These are phyloP conservation scores for Mimumesa dahlbomi DNA, from an alignment of 2,888 invertebrate genomes.

Conservation along the genomic window DNA sequence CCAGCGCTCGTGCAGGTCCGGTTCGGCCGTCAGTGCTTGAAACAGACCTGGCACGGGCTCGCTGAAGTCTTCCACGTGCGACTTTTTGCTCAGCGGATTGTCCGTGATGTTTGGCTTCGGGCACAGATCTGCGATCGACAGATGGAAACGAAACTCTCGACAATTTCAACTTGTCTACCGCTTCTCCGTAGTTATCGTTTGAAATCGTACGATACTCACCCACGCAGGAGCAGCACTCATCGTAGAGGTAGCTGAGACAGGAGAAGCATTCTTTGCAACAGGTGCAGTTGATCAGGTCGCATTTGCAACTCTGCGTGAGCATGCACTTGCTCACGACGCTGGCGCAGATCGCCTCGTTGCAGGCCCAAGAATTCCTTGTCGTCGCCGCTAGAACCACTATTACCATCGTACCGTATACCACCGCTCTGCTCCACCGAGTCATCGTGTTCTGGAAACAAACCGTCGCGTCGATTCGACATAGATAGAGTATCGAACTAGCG, in stretches of 20 bases:
- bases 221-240: slow-evolving; percentile 98
- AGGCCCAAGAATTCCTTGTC: slow-evolving; percentile 78
- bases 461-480: too few relatives aligned
- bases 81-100: slow-evolving; percentile 88
- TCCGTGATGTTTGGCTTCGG: slow-evolving; percentile 91
- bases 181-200: too few relatives aligned
- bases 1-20: slow-evolving; percentile 90
- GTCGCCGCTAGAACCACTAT: slow-evolving; percentile 58
- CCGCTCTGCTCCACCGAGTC: slow-evolving; percentile 64
- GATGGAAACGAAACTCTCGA: too few relatives aligned
- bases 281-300: slow-evolving; percentile 95
- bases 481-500: too few relatives aligned
- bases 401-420: slow-evolving; percentile 58
- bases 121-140: slow-evolving; percentile 89
- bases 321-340: slow-evolving; percentile 98
- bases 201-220: too few relatives aligned
- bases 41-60: slow-evolving; percentile 93
- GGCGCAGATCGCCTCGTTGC: slow-evolving; percentile 97
- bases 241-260: slow-evolving; percentile 93
- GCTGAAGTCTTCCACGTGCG: slow-evolving; percentile 91
- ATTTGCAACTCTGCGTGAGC: slow-evolving; percentile 97
- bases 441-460: slow-evolving; percentile 64
- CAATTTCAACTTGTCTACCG: too few relatives aligned
- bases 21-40: slow-evolving; percentile 89
- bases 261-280: slow-evolving; percentile 96